These are phyloP conservation scores for Zaprionus lachaisei DNA, from an alignment of 1,140 invertebrate genomes.

Conservation along the genomic window DNA sequence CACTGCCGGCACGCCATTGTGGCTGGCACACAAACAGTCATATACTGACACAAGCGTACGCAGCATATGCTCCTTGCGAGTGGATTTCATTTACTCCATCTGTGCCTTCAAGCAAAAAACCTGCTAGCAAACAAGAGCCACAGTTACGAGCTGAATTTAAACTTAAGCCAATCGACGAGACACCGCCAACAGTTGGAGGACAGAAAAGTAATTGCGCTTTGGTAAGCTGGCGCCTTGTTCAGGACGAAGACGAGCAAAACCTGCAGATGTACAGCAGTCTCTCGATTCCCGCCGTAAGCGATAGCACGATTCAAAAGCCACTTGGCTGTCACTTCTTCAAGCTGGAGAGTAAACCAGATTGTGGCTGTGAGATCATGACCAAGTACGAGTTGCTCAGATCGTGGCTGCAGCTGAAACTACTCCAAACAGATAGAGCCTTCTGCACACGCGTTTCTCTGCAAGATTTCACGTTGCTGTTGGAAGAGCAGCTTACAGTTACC, in stretches of 20 bases:
- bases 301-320: slow-evolving; percentile 14
- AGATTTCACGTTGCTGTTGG: slow-evolving; percentile 54
- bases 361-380: slow-evolving; percentile 73
- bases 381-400: slow-evolving; percentile 70
- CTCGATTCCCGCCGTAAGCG: slow-evolving; percentile 40
- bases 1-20: slow-evolving; percentile 56
- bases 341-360: slow-evolving; percentile 72
- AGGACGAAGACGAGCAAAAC: not conserved
- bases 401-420: slow-evolving; percentile 69
- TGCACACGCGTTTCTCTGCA: slow-evolving; percentile 56
- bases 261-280: slow-evolving; percentile 54
- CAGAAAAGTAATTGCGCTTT: slow-evolving; percentile 42
- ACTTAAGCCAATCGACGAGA: slow-evolving; percentile 20
- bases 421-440: slow-evolving; percentile 33
- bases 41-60: slow-evolving; percentile 43
- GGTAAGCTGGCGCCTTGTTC: slow-evolving; percentile 50
- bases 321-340: slow-evolving; percentile 64
- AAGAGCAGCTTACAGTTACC: slow-evolving; percentile 49
- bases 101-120: not conserved
- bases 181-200: not conserved
- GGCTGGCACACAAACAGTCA: slow-evolving; percentile 71
- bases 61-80: slow-evolving; percentile 38
- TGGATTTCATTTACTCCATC: slow-evolving; percentile 42
- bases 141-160: slow-evolving; percentile 26
- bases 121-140: not conserved